Evolutionary conservation across 2,888 invertebrate species (phyloP).

Genomic region (Pantelozetes paolii): DNA sequence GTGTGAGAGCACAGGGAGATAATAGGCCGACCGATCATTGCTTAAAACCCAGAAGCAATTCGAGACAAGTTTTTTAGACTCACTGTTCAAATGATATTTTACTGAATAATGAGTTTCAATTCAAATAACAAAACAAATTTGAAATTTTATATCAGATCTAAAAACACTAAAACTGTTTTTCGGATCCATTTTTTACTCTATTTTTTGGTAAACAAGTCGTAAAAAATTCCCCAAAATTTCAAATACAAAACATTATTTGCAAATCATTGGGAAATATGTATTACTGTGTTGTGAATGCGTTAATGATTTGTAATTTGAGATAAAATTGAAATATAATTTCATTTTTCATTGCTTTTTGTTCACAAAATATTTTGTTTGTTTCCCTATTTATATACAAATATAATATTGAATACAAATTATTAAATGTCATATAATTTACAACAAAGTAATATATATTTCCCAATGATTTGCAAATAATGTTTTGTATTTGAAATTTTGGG

Average conservation of each 20-base stretch:
- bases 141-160: not conserved
- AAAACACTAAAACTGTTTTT: no score
- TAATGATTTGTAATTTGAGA: no score
- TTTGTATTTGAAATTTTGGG: not conserved
- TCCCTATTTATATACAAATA: no score
- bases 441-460: not conserved
- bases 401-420: no score
- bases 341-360: no score
- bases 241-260: not conserved
- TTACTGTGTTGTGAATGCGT: no score
- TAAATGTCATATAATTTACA: no score
- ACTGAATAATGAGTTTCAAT: not conserved
- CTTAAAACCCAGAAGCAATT: slow-evolving; percentile 3
- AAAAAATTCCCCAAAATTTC: not conserved
- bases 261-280: not conserved
- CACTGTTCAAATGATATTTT: not conserved
- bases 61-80: slow-evolving; percentile 11
- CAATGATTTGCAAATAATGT: not conserved
- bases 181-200: no score
- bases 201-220: not conserved
- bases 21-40: not conserved
- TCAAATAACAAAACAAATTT: not conserved
- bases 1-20: not conserved
- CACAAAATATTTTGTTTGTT: no score
- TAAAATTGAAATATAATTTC: no score